A percentile compares a stretch with the other conserved stretches of the same genome.
phyloP scores from a whole-genome alignment of 2,113 vertebrate genomes.

The Stercorarius parasiticus region DNA sequence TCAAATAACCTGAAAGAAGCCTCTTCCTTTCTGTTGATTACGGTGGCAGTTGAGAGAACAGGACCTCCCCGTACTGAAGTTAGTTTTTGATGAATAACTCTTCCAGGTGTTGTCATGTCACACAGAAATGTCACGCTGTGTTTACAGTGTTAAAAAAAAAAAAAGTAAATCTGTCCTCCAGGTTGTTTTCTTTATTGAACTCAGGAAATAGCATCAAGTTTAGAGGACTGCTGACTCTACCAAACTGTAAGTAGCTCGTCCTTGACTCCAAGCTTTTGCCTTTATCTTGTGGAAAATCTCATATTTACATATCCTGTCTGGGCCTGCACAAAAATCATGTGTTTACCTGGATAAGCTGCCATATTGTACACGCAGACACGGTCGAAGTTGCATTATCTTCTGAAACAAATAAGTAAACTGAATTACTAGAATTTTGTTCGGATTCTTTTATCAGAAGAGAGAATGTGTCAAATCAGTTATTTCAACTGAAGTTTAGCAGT shows the following conservation, averaged over 20 bases:
- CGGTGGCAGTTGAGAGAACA: neutral
- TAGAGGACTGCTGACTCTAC: neutral
- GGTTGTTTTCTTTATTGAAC: neutral
- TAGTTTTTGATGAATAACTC: neutral
- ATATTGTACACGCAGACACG: too few species aligned
- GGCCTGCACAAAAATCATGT: neutral
- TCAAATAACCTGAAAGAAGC: neutral
- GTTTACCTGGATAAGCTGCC: neutral
- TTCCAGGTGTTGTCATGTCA: neutral
- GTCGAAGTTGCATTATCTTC: neutral
- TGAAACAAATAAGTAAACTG: neutral
- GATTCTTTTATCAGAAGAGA: neutral
- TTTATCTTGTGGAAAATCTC: neutral
- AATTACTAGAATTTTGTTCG: neutral
- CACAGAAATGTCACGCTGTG: neutral
- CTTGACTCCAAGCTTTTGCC: fast-evolving
- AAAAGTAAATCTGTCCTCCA: too few species aligned
- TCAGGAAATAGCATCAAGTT: neutral
- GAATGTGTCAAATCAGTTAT: neutral
- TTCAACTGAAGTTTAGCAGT: neutral
- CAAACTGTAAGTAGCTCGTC: neutral
- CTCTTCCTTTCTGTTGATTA: neutral
- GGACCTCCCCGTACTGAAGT: neutral
- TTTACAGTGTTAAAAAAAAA: neutral
- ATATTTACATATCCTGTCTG: neutral